Base-by-base conservation (phyloP, 2,113 vertebrate genomes). In the Cettia cetti region DNA sequence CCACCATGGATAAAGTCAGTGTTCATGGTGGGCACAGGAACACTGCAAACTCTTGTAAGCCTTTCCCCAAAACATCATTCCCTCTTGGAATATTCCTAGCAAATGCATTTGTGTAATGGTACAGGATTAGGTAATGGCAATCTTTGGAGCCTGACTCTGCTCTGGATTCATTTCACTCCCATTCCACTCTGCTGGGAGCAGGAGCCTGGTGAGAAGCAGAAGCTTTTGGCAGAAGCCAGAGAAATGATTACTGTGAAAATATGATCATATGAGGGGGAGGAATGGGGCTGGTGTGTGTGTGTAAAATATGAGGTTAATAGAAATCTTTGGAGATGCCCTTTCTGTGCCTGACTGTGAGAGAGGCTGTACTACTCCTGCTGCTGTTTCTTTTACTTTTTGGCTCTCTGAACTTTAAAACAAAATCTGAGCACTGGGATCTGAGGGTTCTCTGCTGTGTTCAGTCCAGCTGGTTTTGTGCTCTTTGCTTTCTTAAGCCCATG, bases 211-310 rank as follows among this genome's bases (percentile, higher is more conserved):
- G 82, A 3, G 7, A 95, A 95, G 81, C 68, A 95, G 78, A 72
- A 88, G 66, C 86, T 87, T 86, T 54, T 79, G 70, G 69, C 40
- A 81, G 13, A 33, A 87, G 92, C 54, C 92, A 84, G 86, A 90
- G 93, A 97, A 95, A 90, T 3, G 8, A 94, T 92, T 93, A 33
- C 82, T 94, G 50, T 90, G 92, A 95, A 97, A 96, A 95, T 84
- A 82, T 24, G 44, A 93, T 93, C 82, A 59, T 80, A 33, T 26
- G 81, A 47, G 60, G 69, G 74, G 49, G n/a, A 93, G 68, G 56
- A 80, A 33, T 13, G 33, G 20, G 71, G 80, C 78, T 84, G 60
- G 70, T 92, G 45, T 79, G 45, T 79, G 59, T 50, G 86, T 66
- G 94, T 92, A 87, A 92, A 89, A 66, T 13, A 69, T 23, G 90